These are phyloP conservation scores for Bradypodion pumilum DNA, from an alignment of 2,797 vertebrate genomes.

Conservation along the genomic window DNA sequence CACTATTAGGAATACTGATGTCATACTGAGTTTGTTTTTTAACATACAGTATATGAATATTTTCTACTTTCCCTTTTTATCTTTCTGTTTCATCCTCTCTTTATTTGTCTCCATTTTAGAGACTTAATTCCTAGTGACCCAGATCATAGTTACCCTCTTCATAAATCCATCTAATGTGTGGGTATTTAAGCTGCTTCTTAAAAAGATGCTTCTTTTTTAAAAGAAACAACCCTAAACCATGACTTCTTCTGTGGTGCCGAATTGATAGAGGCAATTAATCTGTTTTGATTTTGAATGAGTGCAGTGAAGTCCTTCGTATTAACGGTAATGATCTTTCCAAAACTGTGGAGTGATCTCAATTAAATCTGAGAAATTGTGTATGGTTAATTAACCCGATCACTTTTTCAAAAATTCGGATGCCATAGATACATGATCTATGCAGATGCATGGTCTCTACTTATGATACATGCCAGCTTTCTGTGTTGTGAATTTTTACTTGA, in stretches of 20 bases:
- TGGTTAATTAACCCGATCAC: slow-evolving; percentile 57
- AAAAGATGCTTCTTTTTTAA: neutral
- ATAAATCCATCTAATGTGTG: neutral
- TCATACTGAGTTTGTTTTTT: no score
- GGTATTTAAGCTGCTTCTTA: slow-evolving; percentile 26
- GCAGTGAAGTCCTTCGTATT: slow-evolving; percentile 5
- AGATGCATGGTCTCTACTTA: no score
- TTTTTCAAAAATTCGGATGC: slow-evolving; percentile 48
- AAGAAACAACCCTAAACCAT: neutral
- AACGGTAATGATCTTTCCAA: slow-evolving; percentile 49
- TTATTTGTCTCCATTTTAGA: fast-evolving
- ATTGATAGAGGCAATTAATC: slow-evolving; percentile 31
- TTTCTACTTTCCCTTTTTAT: fast-evolving
- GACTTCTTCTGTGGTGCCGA: neutral
- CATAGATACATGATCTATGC: neutral
- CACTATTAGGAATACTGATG: neutral
- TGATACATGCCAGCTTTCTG: neutral
- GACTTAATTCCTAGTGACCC: neutral
- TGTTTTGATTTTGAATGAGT: slow-evolving; percentile 34
- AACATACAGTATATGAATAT: neutral
- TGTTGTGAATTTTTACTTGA: slow-evolving; percentile 41
- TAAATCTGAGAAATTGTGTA: slow-evolving; percentile 49
- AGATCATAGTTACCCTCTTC: neutral
- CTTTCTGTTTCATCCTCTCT: fast-evolving
- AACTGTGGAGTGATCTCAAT: slow-evolving; percentile 48